Percentiles rank a stretch among this genome's conserved stretches.
Evolutionary conservation across 1,140 invertebrate genomes (phyloP).

Genomic region (fruit fly (Drosophila melanogaster)): Release_6_plus_ISO1_MT NC_004354.4:8667501-8668000

Average conservation of each 20-base stretch:
- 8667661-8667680: constrained; percentile 28
- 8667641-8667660: constrained; percentile 1
- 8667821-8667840: constrained; percentile 1
- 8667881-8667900: not conserved
- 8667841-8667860: not conserved
- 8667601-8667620: constrained; percentile 1
- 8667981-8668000: not conserved
- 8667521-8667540: not conserved
- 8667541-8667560: constrained; percentile 5
- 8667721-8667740: constrained; percentile 76
- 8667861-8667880: not conserved
- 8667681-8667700: constrained; percentile 31
- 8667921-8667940: not conserved
- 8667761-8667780: constrained; percentile 80
- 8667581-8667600: constrained; percentile 80
- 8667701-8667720: constrained; percentile 35
- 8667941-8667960: not conserved
- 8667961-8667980: not conserved
- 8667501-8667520: not conserved
- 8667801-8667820: constrained; percentile 62
- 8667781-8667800: constrained; percentile 67
- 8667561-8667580: constrained; percentile 56
- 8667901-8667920: not conserved
- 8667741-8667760: constrained; percentile 84
- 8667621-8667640: no score